Evolutionary conservation across 2,888 invertebrate genomes (phyloP).

Genomic region (Euclidia mi): DNA sequence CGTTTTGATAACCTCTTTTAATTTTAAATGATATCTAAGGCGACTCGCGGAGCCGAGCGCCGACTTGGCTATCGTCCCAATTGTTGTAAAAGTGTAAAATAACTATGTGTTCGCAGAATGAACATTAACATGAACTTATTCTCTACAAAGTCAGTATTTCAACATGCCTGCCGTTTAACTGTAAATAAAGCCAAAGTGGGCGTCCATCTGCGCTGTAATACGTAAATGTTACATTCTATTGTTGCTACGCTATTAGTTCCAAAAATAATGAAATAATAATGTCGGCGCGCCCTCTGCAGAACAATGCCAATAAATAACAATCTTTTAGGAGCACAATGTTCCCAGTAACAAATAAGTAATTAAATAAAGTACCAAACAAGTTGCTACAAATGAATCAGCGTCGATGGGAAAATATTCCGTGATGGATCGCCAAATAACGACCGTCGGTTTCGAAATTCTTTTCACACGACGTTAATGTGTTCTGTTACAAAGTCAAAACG

Average conservation of each 20-base stretch:
- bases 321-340: conserved; percentile 36
- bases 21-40: conserved; percentile 33
- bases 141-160: conserved; percentile 24
- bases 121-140: conserved; percentile 38
- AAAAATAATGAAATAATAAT: conserved; percentile 31
- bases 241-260: conserved; percentile 8
- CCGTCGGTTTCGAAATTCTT: conserved; percentile 25
- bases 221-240: conserved; percentile 3
- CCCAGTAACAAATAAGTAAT: conserved; percentile 55
- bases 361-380: conserved; percentile 58
- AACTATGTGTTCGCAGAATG: conserved; percentile 37
- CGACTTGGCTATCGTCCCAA: conserved; percentile 53
- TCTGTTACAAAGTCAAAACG: conserved; percentile 18
- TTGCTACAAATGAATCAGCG: conserved; percentile 44
- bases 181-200: conserved; percentile 25
- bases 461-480: conserved; percentile 21
- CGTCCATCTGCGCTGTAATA: not conserved
- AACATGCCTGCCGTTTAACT: conserved; percentile 16
- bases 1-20: conserved; percentile 39
- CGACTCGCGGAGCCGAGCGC: conserved; percentile 17
- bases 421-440: conserved; percentile 57
- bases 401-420: conserved; percentile 45
- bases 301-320: conserved; percentile 50
- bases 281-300: conserved; percentile 17
- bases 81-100: conserved; percentile 46